Conservation (phyloP, 1,140 invertebrate genomes). For the Anadara kagoshimensis region DNA sequence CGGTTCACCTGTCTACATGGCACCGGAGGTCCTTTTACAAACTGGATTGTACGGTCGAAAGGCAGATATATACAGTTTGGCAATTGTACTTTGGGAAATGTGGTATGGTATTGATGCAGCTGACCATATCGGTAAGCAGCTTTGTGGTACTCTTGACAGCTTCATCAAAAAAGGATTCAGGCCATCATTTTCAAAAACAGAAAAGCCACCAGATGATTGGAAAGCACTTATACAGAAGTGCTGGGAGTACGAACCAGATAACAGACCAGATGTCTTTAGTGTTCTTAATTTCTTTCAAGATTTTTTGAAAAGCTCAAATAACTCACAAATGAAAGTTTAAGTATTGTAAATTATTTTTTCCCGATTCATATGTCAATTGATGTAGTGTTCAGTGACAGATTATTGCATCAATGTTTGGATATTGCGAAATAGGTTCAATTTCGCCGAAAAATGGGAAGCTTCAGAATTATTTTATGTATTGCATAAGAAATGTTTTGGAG, state of each 20-base stretch:
- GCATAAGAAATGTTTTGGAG: too few relatives aligned
- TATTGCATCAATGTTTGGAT: too few relatives aligned
- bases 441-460: too few relatives aligned
- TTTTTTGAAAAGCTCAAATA: background rate
- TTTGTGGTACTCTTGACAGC: conserved; percentile 30
- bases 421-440: too few relatives aligned
- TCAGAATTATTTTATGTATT: too few relatives aligned
- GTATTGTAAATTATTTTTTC: too few relatives aligned
- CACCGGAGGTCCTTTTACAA: conserved; percentile 61
- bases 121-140: conserved; percentile 45
- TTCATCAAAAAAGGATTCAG: conserved; percentile 21
- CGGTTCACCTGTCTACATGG: conserved; percentile 65
- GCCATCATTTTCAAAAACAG: conserved; percentile 39
- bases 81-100: conserved; percentile 64
- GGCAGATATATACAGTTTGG: conserved; percentile 53
- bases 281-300: conserved; percentile 31
- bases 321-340: too few relatives aligned
- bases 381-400: too few relatives aligned
- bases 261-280: conserved; percentile 29
- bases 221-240: conserved; percentile 36
- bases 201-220: conserved; percentile 48
- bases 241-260: conserved; percentile 37
- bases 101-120: conserved; percentile 64
- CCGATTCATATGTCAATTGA: too few relatives aligned
- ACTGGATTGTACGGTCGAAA: conserved; percentile 39